Percentiles rank a stretch among this genome's conserved stretches.
phyloP scores from a whole-genome alignment of 2,797 vertebrate species.

The Eospalax fontanierii region DNA sequence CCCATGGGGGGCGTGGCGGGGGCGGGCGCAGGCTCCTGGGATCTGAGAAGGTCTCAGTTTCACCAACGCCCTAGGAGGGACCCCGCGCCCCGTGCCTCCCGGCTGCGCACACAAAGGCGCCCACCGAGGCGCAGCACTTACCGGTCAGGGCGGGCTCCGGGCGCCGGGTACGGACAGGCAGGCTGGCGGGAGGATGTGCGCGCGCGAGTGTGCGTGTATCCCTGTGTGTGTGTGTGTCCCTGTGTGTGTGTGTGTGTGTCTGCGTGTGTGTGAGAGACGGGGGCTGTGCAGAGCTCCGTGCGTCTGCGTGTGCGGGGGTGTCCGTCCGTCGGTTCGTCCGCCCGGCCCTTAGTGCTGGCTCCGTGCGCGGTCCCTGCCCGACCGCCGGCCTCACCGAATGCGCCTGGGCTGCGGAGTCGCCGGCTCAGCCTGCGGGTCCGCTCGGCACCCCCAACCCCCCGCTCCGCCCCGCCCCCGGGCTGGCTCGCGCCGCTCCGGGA shows the following conservation, averaged over 20 bases:
- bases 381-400: constrained; percentile 48
- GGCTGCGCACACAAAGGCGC: constrained; percentile 79
- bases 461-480: constrained; percentile 78
- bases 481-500: constrained; percentile 64
- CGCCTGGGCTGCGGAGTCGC: constrained; percentile 64
- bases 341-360: constrained; percentile 63
- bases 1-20: constrained; percentile 84
- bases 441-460: neutral
- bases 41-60: neutral
- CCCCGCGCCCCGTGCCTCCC: constrained; percentile 30
- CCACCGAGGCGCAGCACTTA: constrained; percentile 76
- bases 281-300: constrained; percentile 73
- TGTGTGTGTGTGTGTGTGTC: constrained; percentile 58
- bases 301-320: constrained; percentile 86
- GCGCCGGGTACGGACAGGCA: constrained; percentile 57
- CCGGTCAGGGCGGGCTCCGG: constrained; percentile 81
- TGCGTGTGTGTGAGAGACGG: constrained; percentile 63
- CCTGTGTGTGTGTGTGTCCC: constrained; percentile 38
- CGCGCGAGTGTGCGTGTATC: constrained; percentile 75
- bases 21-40: constrained; percentile 63
- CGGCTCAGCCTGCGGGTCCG: constrained; percentile 59
- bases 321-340: constrained; percentile 77
- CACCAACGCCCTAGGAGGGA: neutral
- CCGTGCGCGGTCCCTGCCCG: constrained; percentile 72
- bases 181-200: constrained; percentile 76